Evolutionary conservation across 1,140 invertebrate species (phyloP).

Genomic region (Bombus polaris): DNA sequence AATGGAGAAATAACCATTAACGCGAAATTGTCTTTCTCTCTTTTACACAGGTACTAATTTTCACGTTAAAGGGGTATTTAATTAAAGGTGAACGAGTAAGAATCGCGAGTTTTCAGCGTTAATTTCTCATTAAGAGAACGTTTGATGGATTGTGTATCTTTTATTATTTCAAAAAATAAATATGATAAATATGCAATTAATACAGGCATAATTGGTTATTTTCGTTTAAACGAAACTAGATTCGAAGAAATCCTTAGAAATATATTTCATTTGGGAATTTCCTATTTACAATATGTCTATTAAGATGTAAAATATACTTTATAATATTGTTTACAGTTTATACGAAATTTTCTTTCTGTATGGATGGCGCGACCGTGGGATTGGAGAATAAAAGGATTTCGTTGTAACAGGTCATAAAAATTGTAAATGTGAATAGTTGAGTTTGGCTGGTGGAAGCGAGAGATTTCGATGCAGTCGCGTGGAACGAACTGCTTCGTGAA

Average conservation of each 20-base stretch:
- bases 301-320: not conserved
- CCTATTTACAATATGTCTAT: no score
- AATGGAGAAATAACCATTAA: not conserved
- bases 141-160: no score
- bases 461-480: not conserved
- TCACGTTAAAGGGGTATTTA: not conserved
- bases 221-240: no score
- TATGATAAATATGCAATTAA: no score
- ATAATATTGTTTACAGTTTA: no score
- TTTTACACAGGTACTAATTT: not conserved
- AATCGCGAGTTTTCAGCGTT: no score
- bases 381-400: not conserved
- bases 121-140: no score
- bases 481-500: slow-evolving; percentile 10
- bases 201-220: no score
- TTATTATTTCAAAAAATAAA: no score
- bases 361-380: not conserved
- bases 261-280: no score
- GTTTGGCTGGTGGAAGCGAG: not conserved
- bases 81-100: no score
- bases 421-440: not conserved
- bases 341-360: not conserved
- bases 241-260: no score
- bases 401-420: not conserved
- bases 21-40: not conserved